Evolutionary conservation across 2,888 invertebrate species (phyloP), one percentile per base, ranked within the genome.

Genomic region (Drosophila hawaiiensis): DNA sequence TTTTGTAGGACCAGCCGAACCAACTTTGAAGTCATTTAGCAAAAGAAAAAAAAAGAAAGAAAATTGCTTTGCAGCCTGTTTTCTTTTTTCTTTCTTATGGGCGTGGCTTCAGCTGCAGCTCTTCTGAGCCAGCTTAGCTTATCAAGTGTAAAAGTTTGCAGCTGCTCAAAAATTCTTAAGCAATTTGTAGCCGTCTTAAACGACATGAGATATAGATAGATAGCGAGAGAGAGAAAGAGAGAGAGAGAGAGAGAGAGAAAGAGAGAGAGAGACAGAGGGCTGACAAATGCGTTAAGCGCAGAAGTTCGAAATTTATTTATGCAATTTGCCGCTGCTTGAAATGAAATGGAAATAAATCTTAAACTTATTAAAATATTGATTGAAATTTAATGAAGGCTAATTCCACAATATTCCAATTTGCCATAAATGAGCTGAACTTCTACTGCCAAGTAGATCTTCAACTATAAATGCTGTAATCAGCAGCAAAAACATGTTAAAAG

Each of bases 1-100:
- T 80, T 77, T 77, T 76, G 72, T 53, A 66, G 59, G 67, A 63
- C 65, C 53, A 69, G 58, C 67, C 47, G 9, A 47, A 61, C 55
- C 33, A 55, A 68, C 72, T 66, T 80, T 68, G 61, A 67, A 73
- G 77, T 62, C 31, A 61, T 66, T 72, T 68, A 53, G 25, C 12
- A 33, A 63, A 52, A 39, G 25, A 10, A 29, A 54, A 43, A 43
- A 37, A 37, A n/a, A n/a, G n/a, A 29, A 9, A 10, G 16, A 31
- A 58, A 43, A 28, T 33, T 53, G 19, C 37, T 22, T 55, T 55
- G 31, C 59, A 69, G 37, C 33, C 19, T 63, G 28, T 10, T 29
- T 25, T 54, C 14, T 1, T 19, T 50, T 1, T 29, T 29, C n/a
- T n/a, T 52, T 31, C 22, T 28, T 29, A 35, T 55, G 55, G 55